Percentiles rank a stretch among this genome's conserved stretches.
These are phyloP conservation scores for Tringa solitaria DNA, from an alignment of 2,113 vertebrate species.

Conservation along the genomic window DNA sequence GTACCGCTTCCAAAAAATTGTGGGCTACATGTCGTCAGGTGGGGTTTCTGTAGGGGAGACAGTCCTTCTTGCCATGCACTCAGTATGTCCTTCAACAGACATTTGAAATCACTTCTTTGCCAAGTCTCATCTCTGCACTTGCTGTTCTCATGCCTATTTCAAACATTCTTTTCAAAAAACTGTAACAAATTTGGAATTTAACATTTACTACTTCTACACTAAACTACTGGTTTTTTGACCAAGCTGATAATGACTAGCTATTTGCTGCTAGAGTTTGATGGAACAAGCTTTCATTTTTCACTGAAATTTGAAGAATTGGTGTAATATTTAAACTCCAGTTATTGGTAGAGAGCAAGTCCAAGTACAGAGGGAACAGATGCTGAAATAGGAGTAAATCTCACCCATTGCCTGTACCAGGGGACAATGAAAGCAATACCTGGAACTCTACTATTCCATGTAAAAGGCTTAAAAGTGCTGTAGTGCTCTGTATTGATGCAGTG, in stretches of 20 bases:
- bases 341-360: neutral
- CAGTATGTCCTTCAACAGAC: neutral
- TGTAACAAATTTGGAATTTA: neutral
- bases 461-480: neutral
- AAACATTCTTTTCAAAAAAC: neutral
- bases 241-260: neutral
- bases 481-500: fast-evolving
- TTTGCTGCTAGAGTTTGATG: neutral
- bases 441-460: neutral
- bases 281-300: neutral
- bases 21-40: neutral
- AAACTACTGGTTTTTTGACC: neutral
- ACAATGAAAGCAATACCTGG: neutral
- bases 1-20: neutral
- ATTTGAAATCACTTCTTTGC: neutral
- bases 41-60: neutral
- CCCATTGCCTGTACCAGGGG: neutral
- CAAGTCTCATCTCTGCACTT: neutral
- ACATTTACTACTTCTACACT: neutral
- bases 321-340: neutral
- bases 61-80: neutral
- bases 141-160: neutral
- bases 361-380: neutral
- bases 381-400: neutral
- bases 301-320: neutral